Base-by-base conservation (phyloP, 1,140 invertebrate species). In the Saccostrea echinata region DNA sequence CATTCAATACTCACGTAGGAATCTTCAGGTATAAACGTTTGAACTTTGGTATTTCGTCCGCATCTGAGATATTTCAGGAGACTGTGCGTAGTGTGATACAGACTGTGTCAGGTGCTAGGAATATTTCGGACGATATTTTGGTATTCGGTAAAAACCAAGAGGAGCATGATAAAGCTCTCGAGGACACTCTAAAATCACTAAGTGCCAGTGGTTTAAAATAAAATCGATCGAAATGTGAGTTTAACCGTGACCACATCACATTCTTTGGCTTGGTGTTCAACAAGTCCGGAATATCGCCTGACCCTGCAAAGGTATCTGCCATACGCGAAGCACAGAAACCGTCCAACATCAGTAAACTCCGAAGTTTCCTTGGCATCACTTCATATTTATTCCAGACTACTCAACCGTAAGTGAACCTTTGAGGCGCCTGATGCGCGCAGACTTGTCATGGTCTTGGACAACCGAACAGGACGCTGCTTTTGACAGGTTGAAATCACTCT, bases 231-330 rank as follows among this genome's bases (percentile, higher is more conserved):
- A 91, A 91, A 83, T 89, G 86, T 83, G 76, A 91, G 43, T 88
- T 91, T 30, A 61, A 88, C 43, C 43, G 86, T 21, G 21, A 86
- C 3, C 76, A 88, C 33, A 55, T 91, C 0, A 86, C 84, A 89
- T 92, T 91, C 55, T 89, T 91, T 43, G 90, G 88, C n/a, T 57
- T 91, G 51, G 81, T 90, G 21, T 90, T 92, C 71, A 68, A 57
- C 8, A 35, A n/a, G n/a, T n/a, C n/a, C n/a, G n/a, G n/a, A n/a
- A n/a, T n/a, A n/a, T n/a, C n/a, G n/a, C n/a, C n/a, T 61, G 88
- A 90, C 43, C 52, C 64, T 27, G 33, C 81, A 21, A 95, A 95
- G 87, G 90, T 95, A 4, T 87, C 92, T 35, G 92, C 93, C n/a
- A 93, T 95, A 12, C 64, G 81, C 6, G 81, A 89, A 12, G 87